A percentile compares a stretch with the other conserved stretches of the same genome.
Evolutionary conservation across 2,888 invertebrate genomes (phyloP).

Genomic region (Aproaerema taeniolella): DNA sequence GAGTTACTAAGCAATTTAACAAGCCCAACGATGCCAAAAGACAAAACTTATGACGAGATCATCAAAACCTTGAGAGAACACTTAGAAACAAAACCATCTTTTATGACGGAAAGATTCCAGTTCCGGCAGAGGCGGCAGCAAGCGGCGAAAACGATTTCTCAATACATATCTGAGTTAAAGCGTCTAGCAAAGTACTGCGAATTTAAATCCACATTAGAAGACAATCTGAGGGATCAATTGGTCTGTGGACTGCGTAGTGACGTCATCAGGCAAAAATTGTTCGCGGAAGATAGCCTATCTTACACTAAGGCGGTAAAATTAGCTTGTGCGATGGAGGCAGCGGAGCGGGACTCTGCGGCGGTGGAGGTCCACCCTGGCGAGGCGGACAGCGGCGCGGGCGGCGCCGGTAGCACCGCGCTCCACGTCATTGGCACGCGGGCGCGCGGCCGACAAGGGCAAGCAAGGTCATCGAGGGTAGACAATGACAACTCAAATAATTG

Average conservation of each 20-base stretch:
- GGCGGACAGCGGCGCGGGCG: not conserved
- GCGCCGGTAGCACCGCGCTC: not conserved
- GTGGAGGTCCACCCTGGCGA: not conserved
- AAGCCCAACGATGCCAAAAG: slow-evolving; percentile 6
- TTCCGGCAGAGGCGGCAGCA: slow-evolving; percentile 9
- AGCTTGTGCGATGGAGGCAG: not conserved
- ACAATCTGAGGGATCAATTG: slow-evolving; percentile 4
- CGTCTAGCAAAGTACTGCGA: slow-evolving; percentile 1
- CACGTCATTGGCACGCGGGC: not conserved
- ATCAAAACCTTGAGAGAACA: not conserved
- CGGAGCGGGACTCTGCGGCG: slow-evolving; percentile 1
- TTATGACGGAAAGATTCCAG: slow-evolving; percentile 11
- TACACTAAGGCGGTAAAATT: slow-evolving; percentile 1
- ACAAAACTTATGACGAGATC: not conserved
- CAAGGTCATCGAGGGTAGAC: not conserved
- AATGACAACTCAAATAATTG: not conserved
- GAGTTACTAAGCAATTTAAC: slow-evolving; percentile 9
- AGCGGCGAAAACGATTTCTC: slow-evolving; percentile 2
- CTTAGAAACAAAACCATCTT: slow-evolving; percentile 9
- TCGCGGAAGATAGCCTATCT: not conserved
- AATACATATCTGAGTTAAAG: slow-evolving; percentile 7
- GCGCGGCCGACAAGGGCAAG: not conserved
- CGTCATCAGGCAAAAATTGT: not conserved
- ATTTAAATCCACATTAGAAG: not conserved
- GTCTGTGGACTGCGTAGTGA: not conserved